phyloP scores from a whole-genome alignment of 2,888 invertebrate genomes.

The Nomada flava region DNA sequence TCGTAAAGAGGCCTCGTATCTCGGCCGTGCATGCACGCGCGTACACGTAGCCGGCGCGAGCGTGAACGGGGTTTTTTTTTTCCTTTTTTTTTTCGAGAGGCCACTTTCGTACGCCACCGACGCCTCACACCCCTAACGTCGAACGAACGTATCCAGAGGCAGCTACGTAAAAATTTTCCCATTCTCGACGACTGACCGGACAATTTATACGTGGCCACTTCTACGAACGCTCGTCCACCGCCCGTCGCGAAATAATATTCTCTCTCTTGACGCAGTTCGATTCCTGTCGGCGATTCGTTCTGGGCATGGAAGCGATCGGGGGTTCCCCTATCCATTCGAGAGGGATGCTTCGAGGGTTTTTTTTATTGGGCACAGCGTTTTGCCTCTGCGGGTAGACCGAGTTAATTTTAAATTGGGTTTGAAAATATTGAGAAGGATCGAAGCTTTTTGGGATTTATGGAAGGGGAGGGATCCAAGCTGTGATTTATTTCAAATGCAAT shows the following conservation, averaged over 20 bases:
- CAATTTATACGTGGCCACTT: slow-evolving; percentile 57
- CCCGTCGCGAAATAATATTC: slow-evolving; percentile 45
- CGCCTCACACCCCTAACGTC: slow-evolving; percentile 18
- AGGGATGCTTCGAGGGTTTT: too few relatives aligned
- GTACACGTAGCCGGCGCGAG: slow-evolving; percentile 15
- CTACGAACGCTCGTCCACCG: slow-evolving; percentile 7
- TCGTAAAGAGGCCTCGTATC: slow-evolving; percentile 83
- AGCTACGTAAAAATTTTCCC: slow-evolving; percentile 61
- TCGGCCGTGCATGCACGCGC: slow-evolving; percentile 70
- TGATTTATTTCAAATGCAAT: too few relatives aligned
- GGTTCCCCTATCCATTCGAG: too few relatives aligned
- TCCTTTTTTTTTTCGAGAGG: slow-evolving; percentile 37
- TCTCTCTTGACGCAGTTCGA: slow-evolving; percentile 21
- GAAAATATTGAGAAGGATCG: too few relatives aligned
- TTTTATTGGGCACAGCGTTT: too few relatives aligned
- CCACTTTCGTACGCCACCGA: slow-evolving; percentile 62
- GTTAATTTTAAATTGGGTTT: too few relatives aligned
- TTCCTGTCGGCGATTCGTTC: slow-evolving; percentile 12
- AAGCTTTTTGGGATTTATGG: too few relatives aligned
- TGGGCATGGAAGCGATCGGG: too few relatives aligned
- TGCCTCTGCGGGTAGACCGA: too few relatives aligned
- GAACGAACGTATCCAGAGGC: slow-evolving; percentile 47
- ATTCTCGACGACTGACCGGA: slow-evolving; percentile 55
- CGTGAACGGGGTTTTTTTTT: slow-evolving; percentile 36
- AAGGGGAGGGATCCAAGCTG: too few relatives aligned